These are phyloP conservation scores for Tragelaphus scriptus DNA, from an alignment of 2,113 vertebrate species.

Conservation along the genomic window DNA sequence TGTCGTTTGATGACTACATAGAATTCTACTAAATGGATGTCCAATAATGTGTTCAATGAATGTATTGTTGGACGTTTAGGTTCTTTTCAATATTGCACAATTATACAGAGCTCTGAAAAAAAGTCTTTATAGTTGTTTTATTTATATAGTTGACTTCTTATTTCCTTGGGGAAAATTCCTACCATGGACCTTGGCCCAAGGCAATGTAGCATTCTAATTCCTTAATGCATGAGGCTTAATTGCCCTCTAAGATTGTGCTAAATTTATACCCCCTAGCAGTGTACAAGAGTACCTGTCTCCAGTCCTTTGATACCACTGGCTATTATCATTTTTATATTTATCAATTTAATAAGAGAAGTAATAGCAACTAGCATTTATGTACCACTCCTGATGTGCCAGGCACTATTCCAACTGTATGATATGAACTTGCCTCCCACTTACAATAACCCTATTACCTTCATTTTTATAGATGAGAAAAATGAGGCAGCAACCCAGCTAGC, in stretches of 20 bases:
- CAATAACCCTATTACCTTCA: neutral
- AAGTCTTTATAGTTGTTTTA: neutral
- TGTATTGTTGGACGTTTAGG: neutral
- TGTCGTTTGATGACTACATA: neutral
- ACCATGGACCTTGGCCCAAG: neutral
- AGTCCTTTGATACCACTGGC: neutral
- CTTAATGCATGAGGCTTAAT: neutral
- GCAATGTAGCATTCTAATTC: neutral
- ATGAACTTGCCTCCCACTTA: neutral
- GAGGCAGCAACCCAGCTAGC: neutral
- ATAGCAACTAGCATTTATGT: neutral
- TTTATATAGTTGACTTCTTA: neutral
- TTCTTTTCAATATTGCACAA: neutral
- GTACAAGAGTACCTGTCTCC: neutral
- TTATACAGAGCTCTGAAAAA: neutral
- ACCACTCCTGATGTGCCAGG: neutral
- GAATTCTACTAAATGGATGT: neutral
- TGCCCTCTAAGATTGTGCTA: neutral
- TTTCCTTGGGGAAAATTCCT: neutral
- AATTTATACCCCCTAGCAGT: neutral
- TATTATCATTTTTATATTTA: neutral
- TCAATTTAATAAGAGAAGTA: neutral
- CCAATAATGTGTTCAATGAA: neutral
- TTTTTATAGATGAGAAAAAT: neutral
- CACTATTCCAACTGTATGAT: neutral